Evolutionary conservation across 2,888 invertebrate genomes (phyloP).

Genomic region (Dicyrtoma fusca): DNA sequence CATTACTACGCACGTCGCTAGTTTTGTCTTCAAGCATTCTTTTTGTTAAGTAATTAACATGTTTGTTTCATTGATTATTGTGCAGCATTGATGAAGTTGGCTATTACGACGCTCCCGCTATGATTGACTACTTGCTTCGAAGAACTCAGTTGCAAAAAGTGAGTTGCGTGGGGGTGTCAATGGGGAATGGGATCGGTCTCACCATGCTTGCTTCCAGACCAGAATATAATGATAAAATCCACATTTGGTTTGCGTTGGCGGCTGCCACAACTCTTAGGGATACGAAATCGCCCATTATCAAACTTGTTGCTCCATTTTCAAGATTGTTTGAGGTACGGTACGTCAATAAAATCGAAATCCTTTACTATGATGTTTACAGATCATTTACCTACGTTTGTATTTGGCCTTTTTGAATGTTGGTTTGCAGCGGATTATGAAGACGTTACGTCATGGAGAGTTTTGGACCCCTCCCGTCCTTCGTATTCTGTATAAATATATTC

Average conservation of each 20-base stretch:
- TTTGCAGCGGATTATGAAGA: no score
- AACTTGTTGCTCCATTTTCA: not conserved
- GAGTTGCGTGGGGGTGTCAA: conserved; percentile 6
- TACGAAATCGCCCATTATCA: not conserved
- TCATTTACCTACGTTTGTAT: no score
- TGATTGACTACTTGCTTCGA: not conserved
- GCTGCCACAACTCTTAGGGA: not conserved
- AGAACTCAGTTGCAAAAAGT: not conserved
- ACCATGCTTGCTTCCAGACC: not conserved
- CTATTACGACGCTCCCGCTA: conserved; percentile 2
- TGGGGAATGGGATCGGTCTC: not conserved
- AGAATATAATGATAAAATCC: conserved; percentile 21
- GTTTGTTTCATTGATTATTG: not conserved
- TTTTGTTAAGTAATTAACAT: not conserved
- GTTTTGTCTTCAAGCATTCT: not conserved
- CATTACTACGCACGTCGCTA: not conserved
- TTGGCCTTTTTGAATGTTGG: no score
- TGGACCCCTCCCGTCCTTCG: no score
- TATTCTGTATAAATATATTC: no score
- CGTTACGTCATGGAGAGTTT: no score
- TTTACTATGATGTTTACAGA: no score
- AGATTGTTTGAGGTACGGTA: not conserved
- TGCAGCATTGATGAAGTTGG: not conserved
- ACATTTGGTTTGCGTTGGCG: conserved; percentile 5
- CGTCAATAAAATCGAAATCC: not conserved